These are phyloP conservation scores for Thecocarcelia acutangulata DNA, from an alignment of 2,888 invertebrate species.

Conservation along the genomic window DNA sequence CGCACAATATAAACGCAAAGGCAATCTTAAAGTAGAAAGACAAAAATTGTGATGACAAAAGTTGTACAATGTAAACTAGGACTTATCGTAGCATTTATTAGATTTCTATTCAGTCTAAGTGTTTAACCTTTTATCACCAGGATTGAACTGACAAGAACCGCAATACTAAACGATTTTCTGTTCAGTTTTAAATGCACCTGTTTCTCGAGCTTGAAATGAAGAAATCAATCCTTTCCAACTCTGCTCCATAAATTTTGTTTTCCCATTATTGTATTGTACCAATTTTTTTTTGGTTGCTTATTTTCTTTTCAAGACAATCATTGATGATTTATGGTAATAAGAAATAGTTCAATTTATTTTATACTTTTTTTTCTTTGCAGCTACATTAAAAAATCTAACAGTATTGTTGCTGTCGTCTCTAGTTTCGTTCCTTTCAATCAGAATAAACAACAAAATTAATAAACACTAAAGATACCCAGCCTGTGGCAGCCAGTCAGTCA, in stretches of 20 bases:
- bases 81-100: too few species aligned
- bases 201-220: not conserved
- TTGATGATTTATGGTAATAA: conserved; percentile 56
- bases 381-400: conserved; percentile 26
- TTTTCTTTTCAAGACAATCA: conserved; percentile 50
- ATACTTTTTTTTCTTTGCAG: conserved; percentile 53
- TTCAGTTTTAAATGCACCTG: too few species aligned
- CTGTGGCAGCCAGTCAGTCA: too few species aligned
- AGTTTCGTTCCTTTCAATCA: conserved; percentile 30
- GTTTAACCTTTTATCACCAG: too few species aligned
- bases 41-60: too few species aligned
- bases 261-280: conserved; percentile 19
- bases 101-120: too few species aligned
- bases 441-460: conserved; percentile 51
- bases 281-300: conserved; percentile 35
- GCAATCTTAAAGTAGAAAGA: too few species aligned
- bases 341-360: conserved; percentile 41
- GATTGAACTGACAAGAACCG: too few species aligned
- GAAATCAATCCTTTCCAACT: not conserved
- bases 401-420: not conserved
- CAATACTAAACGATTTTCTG: too few species aligned
- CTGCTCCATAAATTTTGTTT: conserved; percentile 36
- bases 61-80: too few species aligned
- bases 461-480: too few species aligned
- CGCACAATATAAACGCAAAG: too few species aligned